Evolutionary conservation across 2,888 invertebrate genomes (phyloP).

Genomic region (Cantharis nigra): DNA sequence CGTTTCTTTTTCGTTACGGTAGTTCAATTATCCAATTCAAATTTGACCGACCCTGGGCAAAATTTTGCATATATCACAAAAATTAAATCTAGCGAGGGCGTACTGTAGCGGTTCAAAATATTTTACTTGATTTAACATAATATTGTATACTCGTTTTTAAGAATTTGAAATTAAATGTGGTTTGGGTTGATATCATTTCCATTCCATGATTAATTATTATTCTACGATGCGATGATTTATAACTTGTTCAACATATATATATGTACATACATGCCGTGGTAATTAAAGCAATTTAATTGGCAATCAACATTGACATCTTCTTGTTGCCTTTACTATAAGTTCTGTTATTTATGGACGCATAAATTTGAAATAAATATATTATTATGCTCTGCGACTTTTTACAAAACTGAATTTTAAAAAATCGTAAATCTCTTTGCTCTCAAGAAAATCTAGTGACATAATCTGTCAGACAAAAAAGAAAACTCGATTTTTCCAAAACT

Average conservation of each 20-base stretch:
- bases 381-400: neutral
- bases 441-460: neutral
- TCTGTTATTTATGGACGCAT: neutral
- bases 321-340: neutral
- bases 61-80: neutral
- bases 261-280: neutral
- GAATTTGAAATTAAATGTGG: neutral
- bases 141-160: neutral
- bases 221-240: neutral
- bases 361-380: neutral
- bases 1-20: neutral
- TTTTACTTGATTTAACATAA: neutral
- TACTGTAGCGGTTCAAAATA: neutral
- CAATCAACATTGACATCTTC: neutral
- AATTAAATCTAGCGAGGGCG: neutral
- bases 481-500: neutral
- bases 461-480: neutral
- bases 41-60: neutral
- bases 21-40: neutral
- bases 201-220: neutral
- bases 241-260: neutral
- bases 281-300: neutral
- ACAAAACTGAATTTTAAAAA: neutral
- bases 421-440: neutral
- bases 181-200: neutral